Evolutionary conservation across 30 jellyfish, hydroid and myxozoan genomes (phyloP), one percentile per base, ranked within the genome.

Genomic region (Pseudorhiza aurosa): DNA sequence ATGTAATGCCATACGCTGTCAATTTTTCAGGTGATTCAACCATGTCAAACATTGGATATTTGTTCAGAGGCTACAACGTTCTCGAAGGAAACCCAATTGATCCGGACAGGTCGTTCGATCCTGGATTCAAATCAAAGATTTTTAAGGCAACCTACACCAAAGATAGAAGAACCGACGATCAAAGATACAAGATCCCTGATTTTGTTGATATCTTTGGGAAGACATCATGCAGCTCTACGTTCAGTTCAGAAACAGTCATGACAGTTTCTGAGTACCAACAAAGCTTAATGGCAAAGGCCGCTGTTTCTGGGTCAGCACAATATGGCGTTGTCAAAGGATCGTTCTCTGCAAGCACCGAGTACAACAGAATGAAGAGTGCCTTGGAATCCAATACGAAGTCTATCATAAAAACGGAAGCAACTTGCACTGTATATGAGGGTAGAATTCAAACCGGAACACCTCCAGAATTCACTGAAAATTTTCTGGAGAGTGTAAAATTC

Each of bases 271-370:
- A 74, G 6, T 58, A 53, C 49, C 76, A 74, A 56, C 21, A 39
- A 11, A 74, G 77, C 10, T 37, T 74, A 42, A 27, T 15, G 62
- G 77, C 65, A 1, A 74, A 74, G 50, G 87, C 87, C 22, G 31
- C 87, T 22, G 85, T 47, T 1, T 49, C 69, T 8, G 85, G 85
- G 5, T 74, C 87, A 30, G 87, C 63, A 4, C n/a, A 10, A 22
- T 0, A 29, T 29, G 25, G 26, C 12, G 44, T 74, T 3, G 89
- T 77, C 9, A 47, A 60, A 15, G 89, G 74, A 2, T 36, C 89
- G 4, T 77, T 77, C 60, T 6, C 89, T 5, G 89, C 82, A 27
- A 77, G 89, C 45, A 43, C 72, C 2, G 89, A 77, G 33, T 77
- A 77, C 89, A 43, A 28, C 58, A 60, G 47, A 25, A 40, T 59